Base-by-base conservation (phyloP, 2,888 invertebrate species). In the Lymantria monacha region DNA sequence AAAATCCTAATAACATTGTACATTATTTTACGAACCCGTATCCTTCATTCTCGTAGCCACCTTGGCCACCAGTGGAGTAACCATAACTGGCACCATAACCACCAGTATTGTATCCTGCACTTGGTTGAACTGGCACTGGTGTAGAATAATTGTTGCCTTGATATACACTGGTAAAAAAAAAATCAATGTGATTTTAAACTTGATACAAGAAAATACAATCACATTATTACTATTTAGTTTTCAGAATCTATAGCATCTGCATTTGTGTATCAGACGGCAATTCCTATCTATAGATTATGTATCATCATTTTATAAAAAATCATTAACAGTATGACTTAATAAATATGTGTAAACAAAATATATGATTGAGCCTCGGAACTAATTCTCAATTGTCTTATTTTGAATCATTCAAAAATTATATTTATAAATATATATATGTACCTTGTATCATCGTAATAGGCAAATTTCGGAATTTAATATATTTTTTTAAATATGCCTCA, bases 201-300 rank as follows among this genome's bases (percentile, higher is more conserved):
- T 2, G 2, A 10, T 10, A 33, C 33, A 33, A 8, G 33, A 33
- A 33, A 33, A 33, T 33, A 33, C 5, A 33, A 33, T 33, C 9
- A 33, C 10, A 33, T 8, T 33, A 33, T 33, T 22, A 8, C 7
- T 5, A 33, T 33, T 10, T 1, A 30, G 41, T 42, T 60, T 51
- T 87, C 87, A 87, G 87, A 70, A 73, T 74, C 63, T 68, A 72
- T 65, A 66, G 47, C 76, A 64, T 89, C 88, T 85, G 87, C 89
- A 89, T 82, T 54, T 88, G 60, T 83, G 87, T 88, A 61, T 88
- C 77, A 87, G 88, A 88, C 86, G 88, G 88, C 88, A 88, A 87
- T 89, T 88, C 87, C 88, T 88, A 89, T 87, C 84, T 76, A 59
- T 65, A 75, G 72, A 71, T 72, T 52, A 64, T 62, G 54, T 53